Evolutionary conservation across 1,140 invertebrate genomes (phyloP).

Genomic region (Tribolium castaneum): DNA sequence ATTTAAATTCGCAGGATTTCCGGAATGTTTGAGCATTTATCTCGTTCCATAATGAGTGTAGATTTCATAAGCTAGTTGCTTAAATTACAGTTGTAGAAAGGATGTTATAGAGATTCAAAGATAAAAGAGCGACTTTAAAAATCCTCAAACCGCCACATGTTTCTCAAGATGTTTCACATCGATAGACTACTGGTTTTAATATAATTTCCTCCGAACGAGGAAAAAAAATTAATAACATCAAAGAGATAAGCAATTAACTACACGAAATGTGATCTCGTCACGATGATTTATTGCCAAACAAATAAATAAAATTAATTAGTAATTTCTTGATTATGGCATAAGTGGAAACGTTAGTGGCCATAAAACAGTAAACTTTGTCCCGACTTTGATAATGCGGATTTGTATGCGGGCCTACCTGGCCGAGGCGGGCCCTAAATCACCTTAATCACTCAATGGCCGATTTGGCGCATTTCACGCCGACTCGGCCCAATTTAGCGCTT

Average conservation of each 20-base stretch:
- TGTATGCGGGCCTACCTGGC: background rate
- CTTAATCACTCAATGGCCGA: background rate
- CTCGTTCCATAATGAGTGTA: background rate
- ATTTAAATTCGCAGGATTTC: background rate
- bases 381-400: background rate
- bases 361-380: background rate
- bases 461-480: background rate
- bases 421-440: background rate
- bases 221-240: background rate
- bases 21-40: background rate
- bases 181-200: constrained; percentile 33
- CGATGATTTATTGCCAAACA: background rate
- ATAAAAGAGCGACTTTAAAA: constrained; percentile 2
- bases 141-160: constrained; percentile 18
- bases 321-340: background rate
- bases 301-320: constrained; percentile 23
- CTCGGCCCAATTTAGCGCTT: too few relatives aligned
- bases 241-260: constrained; percentile 23
- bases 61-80: background rate
- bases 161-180: constrained; percentile 21
- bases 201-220: background rate
- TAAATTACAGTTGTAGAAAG: constrained; percentile 1
- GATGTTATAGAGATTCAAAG: background rate
- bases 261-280: background rate
- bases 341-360: background rate